Evolutionary conservation across 2,113 vertebrate species (phyloP).

Genomic region (Macheiramphus alcinus): DNA sequence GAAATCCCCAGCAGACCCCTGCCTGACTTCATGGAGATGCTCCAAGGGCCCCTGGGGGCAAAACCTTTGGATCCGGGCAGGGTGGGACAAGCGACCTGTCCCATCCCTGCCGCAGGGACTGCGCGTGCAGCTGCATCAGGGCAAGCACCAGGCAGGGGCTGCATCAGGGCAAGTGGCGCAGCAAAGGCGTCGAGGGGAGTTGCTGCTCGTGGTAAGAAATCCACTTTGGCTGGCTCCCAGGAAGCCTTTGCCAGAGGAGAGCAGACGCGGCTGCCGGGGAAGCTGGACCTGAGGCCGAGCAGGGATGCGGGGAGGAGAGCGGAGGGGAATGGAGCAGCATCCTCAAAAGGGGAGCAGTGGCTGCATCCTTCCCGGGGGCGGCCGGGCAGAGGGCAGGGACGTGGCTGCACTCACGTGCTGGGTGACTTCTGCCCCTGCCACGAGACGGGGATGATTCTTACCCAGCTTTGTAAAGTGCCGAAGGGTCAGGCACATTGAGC

Average conservation of each 20-base stretch:
- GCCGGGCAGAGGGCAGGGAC: fast-evolving
- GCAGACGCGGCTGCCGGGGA: background rate
- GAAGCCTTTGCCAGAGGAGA: background rate
- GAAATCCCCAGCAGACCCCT: background rate
- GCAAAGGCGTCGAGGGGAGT: background rate
- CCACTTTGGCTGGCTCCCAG: background rate
- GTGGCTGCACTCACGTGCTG: fast-evolving
- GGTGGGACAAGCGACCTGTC: fast-evolving
- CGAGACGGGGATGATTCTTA: fast-evolving
- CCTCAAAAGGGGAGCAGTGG: background rate
- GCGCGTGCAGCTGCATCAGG: too few species aligned
- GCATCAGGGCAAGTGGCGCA: background rate
- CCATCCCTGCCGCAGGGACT: fast-evolving
- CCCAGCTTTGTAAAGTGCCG: fast-evolving
- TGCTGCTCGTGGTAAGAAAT: background rate
- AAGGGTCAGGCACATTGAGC: fast-evolving
- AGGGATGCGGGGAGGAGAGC: background rate
- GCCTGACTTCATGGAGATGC: background rate
- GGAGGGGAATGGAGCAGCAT: background rate
- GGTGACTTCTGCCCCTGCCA: background rate
- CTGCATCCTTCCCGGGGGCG: fast-evolving
- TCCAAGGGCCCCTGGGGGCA: background rate
- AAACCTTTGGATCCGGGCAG: background rate
- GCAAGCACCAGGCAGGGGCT: background rate
- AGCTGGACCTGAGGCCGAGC: background rate